Evolutionary conservation across 2,797 vertebrate genomes (phyloP).

Genomic region (Acrossocheilus wenchowensis): DNA sequence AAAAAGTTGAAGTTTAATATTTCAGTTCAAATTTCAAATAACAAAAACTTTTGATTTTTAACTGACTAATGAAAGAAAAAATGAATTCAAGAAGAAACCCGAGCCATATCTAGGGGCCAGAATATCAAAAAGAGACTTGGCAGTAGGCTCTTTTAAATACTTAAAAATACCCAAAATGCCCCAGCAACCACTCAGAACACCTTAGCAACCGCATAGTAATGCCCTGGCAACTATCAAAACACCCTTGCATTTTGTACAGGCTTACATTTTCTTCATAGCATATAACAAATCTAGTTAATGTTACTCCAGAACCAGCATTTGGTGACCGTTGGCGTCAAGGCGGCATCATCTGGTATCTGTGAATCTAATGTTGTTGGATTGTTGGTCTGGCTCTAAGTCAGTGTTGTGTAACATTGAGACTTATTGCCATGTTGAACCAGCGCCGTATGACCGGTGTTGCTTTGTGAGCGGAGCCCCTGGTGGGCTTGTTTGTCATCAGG

Average conservation of each 20-base stretch:
- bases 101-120: background rate
- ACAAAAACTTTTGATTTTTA: background rate
- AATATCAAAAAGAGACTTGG: constrained; percentile 9
- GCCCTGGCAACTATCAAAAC: background rate
- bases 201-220: constrained; percentile 5
- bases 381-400: constrained; percentile 1
- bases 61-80: background rate
- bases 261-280: constrained; percentile 1
- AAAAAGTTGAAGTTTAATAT: background rate
- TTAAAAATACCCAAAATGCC: background rate
- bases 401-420: constrained; percentile 41
- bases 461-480: constrained; percentile 64
- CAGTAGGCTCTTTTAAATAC: background rate
- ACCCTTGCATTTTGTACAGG: background rate
- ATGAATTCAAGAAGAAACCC: background rate
- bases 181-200: constrained; percentile 14
- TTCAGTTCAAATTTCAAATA: background rate
- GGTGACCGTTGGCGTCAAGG: constrained; percentile 3
- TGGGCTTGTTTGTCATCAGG: constrained; percentile 74
- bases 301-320: constrained; percentile 20
- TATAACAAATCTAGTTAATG: background rate
- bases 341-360: constrained; percentile 27
- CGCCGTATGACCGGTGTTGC: constrained; percentile 14
- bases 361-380: constrained; percentile 17
- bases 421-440: constrained; percentile 37